A percentile compares a stretch with the other conserved stretches of the same genome.
phyloP scores from a whole-genome alignment of 1,140 invertebrate genomes.

The Brachionus plicatilis region DNA sequence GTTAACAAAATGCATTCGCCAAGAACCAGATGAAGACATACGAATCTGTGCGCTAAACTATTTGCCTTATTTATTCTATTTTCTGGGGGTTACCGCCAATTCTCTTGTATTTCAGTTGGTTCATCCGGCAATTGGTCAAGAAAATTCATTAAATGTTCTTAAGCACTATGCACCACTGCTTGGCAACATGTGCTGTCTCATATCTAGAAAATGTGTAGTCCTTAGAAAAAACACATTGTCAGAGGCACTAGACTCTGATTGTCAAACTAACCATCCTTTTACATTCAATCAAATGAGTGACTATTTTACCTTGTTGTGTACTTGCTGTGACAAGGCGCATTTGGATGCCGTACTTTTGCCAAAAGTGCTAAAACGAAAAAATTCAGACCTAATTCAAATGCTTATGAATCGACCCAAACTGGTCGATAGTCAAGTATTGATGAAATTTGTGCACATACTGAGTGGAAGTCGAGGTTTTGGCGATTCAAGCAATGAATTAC shows the following conservation, averaged over 20 bases:
- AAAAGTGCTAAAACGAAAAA: background rate
- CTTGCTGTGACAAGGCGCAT: background rate
- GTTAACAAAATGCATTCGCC: slow-evolving; percentile 14
- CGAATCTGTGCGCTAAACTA: background rate
- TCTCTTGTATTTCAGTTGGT: slow-evolving; percentile 19
- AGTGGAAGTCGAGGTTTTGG: background rate
- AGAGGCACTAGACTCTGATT: background rate
- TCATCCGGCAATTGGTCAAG: slow-evolving; percentile 19
- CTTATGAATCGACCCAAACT: background rate
- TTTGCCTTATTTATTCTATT: slow-evolving; percentile 30
- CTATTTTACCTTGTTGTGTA: slow-evolving; percentile 5
- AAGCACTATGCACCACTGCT: background rate
- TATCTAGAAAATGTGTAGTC: slow-evolving; percentile 6
- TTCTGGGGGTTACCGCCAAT: slow-evolving; percentile 7
- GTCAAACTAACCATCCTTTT: background rate
- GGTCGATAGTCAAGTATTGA: background rate
- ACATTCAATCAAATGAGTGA: background rate
- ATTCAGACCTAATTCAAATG: slow-evolving; percentile 26
- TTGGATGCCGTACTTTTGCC: background rate
- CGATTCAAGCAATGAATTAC: background rate
- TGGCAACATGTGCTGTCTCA: background rate
- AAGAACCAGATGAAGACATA: background rate
- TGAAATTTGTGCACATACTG: slow-evolving; percentile 7
- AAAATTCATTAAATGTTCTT: slow-evolving; percentile 20
- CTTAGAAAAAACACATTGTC: background rate